These are phyloP conservation scores for Poecile montanus DNA, from an alignment of 2,797 vertebrate genomes.

Conservation along the genomic window DNA sequence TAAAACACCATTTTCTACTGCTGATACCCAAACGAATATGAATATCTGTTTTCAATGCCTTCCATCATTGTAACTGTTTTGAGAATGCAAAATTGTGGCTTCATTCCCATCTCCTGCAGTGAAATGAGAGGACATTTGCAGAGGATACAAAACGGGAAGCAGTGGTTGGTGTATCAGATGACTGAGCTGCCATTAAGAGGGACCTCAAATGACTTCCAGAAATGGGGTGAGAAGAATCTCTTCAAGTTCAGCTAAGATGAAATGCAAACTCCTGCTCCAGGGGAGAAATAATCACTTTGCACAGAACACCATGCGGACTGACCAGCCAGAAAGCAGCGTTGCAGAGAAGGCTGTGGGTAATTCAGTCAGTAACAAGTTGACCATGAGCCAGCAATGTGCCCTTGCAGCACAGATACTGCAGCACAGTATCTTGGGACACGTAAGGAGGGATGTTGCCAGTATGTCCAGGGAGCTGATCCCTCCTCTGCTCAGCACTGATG, in stretches of 20 bases:
- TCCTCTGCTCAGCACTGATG: background rate
- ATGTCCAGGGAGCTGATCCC: background rate
- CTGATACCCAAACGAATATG: background rate
- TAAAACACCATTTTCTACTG: background rate
- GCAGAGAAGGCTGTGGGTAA: background rate
- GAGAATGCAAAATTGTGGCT: background rate
- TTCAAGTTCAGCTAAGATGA: background rate
- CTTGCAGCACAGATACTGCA: background rate
- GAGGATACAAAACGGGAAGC: background rate
- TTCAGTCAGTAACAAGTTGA: background rate
- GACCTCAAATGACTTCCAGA: background rate
- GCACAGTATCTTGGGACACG: background rate
- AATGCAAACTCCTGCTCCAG: background rate
- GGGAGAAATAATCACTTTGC: background rate
- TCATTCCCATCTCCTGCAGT: background rate
- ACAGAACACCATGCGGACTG: background rate
- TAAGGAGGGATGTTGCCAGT: background rate
- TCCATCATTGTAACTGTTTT: background rate
- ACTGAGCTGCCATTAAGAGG: background rate
- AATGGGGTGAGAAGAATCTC: background rate
- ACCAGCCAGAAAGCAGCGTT: background rate
- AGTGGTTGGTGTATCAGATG: background rate
- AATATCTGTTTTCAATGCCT: background rate
- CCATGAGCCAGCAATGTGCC: background rate
- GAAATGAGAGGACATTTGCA: background rate